Base-by-base conservation (phyloP, 2,113 vertebrate species). In the Sinocyclocheilus grahami region DNA sequence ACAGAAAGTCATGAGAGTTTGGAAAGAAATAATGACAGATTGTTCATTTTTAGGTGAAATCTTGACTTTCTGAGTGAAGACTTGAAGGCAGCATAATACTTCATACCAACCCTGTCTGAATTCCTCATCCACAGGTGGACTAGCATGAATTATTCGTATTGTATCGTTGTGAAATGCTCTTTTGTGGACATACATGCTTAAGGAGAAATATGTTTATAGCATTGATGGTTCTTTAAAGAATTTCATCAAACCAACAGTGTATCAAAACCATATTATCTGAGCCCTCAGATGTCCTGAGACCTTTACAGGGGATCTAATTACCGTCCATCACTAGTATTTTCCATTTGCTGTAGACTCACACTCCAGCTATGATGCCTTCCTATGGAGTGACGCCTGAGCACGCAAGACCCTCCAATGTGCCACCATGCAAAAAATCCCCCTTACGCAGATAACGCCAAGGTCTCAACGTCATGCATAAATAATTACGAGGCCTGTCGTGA, bases 301-400 rank as follows among this genome's bases (percentile, higher is more conserved):
- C 77, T 51, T 82, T 69, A 48, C 63, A 51, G 14, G 51, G 24
- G 5, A 24, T 69, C 60, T 72, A 74, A 80, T 62, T 80, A 80
- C 53, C 20, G 3, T 33, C 46, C 46, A 27, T 42, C 42, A 46
- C 42, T 8, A 30, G 58, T 22, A 18, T 27, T 24, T 55, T 42
- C 12, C 58, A 83, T 63, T 16, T 48, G 5, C 60, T 30, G 24
- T 30, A 51, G 48, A 78, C 62, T 30, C 67, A 30, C 39, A 16
- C n/a, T 74, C 51, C 72, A 74, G 60, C 51, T 77, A 53, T 76
- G 18, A 77, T 58, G 33, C 13, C 60, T 76, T 75, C 33, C 53
- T 67, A 63, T 74, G 3, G 42, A 78, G 78, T 3, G 60, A 69
- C 33, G 33, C 48, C n/a, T 42, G 20, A 7, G 67, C 12, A 16